Percentiles rank a stretch among this genome's conserved stretches.
phyloP scores from a whole-genome alignment of 2,888 invertebrate species.

The Corbicula japonica region DNA sequence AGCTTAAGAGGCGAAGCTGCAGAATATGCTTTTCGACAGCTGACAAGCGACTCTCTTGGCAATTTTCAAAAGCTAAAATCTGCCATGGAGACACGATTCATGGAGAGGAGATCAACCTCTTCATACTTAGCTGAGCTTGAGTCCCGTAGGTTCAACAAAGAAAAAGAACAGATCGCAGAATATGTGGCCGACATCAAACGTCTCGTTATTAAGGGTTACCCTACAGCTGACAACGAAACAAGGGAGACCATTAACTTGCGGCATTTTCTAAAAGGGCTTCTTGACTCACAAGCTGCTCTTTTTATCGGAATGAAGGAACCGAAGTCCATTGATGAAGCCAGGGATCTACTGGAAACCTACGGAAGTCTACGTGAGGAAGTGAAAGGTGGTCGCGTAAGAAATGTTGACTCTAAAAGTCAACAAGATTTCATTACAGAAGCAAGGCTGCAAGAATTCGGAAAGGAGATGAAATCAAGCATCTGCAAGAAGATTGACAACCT shows the following conservation, averaged over 20 bases:
- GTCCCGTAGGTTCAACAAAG: constrained; percentile 27
- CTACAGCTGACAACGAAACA: constrained; percentile 31
- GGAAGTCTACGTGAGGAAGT: constrained; percentile 14
- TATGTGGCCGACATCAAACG: constrained; percentile 47
- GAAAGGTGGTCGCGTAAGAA: not conserved
- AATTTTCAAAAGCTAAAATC: constrained; percentile 10
- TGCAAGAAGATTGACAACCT: constrained; percentile 1
- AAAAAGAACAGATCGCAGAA: constrained; percentile 34
- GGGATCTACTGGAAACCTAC: constrained; percentile 43
- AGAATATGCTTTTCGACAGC: constrained; percentile 46
- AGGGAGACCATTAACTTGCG: constrained; percentile 35
- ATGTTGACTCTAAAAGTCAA: not conserved
- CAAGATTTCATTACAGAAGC: constrained; percentile 19
- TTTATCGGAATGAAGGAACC: constrained; percentile 50
- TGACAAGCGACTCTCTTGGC: not conserved
- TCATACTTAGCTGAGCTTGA: constrained; percentile 10
- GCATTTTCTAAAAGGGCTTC: constrained; percentile 45
- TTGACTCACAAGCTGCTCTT: constrained; percentile 39
- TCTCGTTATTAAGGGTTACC: constrained; percentile 36
- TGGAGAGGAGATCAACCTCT: not conserved
- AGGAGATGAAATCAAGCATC: not conserved
- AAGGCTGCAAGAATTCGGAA: constrained; percentile 17
- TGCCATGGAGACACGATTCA: not conserved
- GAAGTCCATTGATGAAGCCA: constrained; percentile 38
- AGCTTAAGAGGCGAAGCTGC: constrained; percentile 48